Percentiles rank a stretch among this genome's conserved stretches.
Evolutionary conservation across 2,113 vertebrate genomes (phyloP).

Genomic region (Cromileptes altivelis): DNA sequence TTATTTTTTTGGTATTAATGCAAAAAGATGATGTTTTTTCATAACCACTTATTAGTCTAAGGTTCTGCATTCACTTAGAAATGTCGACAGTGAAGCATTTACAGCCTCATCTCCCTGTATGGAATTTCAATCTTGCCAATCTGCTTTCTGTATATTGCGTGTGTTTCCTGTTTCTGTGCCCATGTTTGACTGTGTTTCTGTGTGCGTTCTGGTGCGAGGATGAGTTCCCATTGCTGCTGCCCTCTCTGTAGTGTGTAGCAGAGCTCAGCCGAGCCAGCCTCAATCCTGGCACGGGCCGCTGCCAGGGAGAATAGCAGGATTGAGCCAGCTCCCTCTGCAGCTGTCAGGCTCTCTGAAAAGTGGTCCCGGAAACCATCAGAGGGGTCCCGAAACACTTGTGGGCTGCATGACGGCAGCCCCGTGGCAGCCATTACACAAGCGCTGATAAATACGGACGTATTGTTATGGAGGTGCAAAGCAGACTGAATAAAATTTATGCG

Average conservation of each 20-base stretch:
- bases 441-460: constrained; percentile 47
- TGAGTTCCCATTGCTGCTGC: constrained; percentile 40
- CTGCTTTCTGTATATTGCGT: constrained; percentile 17
- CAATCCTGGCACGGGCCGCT: constrained; percentile 65
- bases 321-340: constrained; percentile 72
- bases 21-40: background rate
- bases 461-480: constrained; percentile 53
- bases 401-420: constrained; percentile 42
- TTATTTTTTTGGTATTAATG: constrained; percentile 5
- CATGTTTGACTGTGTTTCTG: constrained; percentile 56
- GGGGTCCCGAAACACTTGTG: constrained; percentile 57
- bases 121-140: constrained; percentile 17
- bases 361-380: constrained; percentile 60
- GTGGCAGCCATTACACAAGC: constrained; percentile 51
- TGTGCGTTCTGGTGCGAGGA: constrained; percentile 40
- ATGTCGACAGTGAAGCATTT: background rate
- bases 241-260: constrained; percentile 69
- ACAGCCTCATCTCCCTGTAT: background rate
- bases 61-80: background rate
- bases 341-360: constrained; percentile 72
- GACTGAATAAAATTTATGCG: constrained; percentile 45
- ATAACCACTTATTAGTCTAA: background rate
- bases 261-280: constrained; percentile 59
- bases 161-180: constrained; percentile 35
- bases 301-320: constrained; percentile 65